These are phyloP conservation scores for Apistogramma diplotaenia DNA, from an alignment of 2,113 vertebrate genomes.

Conservation along the genomic window DNA sequence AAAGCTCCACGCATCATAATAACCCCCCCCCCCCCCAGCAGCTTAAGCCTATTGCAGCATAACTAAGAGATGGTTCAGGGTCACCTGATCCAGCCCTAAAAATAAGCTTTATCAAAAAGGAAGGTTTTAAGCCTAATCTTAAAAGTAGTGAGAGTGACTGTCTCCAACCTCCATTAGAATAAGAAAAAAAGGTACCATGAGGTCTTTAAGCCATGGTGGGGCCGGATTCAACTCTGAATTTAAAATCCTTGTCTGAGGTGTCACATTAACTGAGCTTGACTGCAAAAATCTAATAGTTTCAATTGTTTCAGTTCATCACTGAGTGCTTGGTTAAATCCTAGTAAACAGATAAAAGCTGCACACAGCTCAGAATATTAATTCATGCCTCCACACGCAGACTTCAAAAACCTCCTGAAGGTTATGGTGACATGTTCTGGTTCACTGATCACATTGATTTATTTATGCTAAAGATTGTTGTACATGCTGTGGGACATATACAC, in stretches of 20 bases:
- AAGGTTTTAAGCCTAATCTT: too few relatives aligned
- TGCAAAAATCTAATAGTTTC: not conserved
- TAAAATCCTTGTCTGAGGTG: not conserved
- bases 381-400: not conserved
- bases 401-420: constrained; percentile 19
- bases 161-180: too few relatives aligned
- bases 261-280: not conserved
- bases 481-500: constrained; percentile 9
- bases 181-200: too few relatives aligned
- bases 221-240: too few relatives aligned
- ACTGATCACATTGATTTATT: constrained; percentile 42
- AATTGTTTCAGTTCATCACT: not conserved
- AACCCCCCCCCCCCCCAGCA: too few relatives aligned
- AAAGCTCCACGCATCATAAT: too few relatives aligned
- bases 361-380: not conserved
- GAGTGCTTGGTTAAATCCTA: not conserved
- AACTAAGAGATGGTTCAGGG: too few relatives aligned
- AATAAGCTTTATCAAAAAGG: too few relatives aligned
- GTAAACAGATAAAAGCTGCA: constrained; percentile 7
- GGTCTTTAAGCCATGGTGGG: too few relatives aligned
- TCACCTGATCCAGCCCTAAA: too few relatives aligned
- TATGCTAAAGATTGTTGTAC: constrained; percentile 1
- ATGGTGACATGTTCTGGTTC: constrained; percentile 20
- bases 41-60: too few relatives aligned
- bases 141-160: too few relatives aligned